Evolutionary conservation across 2,113 vertebrate species (phyloP).

Genomic region (Chitala chitala): DNA sequence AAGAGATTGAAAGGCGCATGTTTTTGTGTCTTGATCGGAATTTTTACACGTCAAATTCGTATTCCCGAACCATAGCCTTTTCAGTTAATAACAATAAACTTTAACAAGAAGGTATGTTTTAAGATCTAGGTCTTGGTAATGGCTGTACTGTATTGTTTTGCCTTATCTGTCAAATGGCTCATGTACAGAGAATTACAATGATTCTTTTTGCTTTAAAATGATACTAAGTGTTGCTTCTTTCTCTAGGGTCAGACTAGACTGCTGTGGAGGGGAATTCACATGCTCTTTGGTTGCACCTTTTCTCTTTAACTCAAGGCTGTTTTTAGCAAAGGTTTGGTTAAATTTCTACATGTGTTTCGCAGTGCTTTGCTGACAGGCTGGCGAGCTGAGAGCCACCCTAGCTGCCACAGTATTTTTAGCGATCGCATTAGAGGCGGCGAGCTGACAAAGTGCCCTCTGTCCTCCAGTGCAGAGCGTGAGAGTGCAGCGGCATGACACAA

Average conservation of each 20-base stretch:
- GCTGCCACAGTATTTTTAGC: conserved; percentile 67
- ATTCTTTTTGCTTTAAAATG: conserved; percentile 35
- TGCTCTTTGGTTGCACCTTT: not conserved
- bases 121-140: conserved; percentile 38
- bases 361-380: conserved; percentile 40
- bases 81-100: conserved; percentile 30
- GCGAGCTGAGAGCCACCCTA: conserved; percentile 51
- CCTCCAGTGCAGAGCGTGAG: conserved; percentile 56
- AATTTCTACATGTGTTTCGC: conserved; percentile 42
- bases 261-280: not conserved
- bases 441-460: conserved; percentile 59
- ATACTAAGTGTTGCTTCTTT: not conserved
- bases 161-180: conserved; percentile 44
- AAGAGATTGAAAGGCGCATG: conserved; percentile 14
- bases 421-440: conserved; percentile 64
- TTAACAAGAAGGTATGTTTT: conserved; percentile 33
- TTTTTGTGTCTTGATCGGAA: conserved; percentile 28
- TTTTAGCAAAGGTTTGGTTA: conserved; percentile 46
- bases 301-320: conserved; percentile 10
- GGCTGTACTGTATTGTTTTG: conserved; percentile 33
- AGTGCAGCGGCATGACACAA: conserved; percentile 40
- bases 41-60: conserved; percentile 31
- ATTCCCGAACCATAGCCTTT: conserved; percentile 30
- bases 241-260: not conserved
- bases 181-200: conserved; percentile 41